Evolutionary conservation across 2,888 invertebrate genomes (phyloP).

Genomic region (Patella ulyssiponensis): DNA sequence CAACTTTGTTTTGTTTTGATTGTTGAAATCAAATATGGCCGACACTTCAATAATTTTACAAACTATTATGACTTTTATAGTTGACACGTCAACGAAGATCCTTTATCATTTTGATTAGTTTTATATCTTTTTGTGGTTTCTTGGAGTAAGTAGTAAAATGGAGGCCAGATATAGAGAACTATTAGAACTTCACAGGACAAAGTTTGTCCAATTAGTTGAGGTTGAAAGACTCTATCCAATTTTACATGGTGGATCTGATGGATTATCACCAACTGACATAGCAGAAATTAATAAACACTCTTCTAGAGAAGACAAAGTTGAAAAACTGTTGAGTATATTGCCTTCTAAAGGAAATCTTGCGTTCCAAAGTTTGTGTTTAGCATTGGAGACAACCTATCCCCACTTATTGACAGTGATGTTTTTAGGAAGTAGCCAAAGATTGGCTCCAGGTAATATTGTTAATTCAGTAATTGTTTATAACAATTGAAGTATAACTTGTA

Average conservation of each 20-base stretch:
- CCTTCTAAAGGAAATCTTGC: constrained; percentile 54
- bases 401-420: constrained; percentile 62
- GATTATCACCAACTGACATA: constrained; percentile 51
- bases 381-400: constrained; percentile 58
- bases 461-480: constrained; percentile 23
- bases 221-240: constrained; percentile 53
- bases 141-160: constrained; percentile 33
- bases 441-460: constrained; percentile 30
- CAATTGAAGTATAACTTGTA: too few species aligned
- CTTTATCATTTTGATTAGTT: not conserved
- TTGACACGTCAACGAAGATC: not conserved
- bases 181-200: constrained; percentile 54
- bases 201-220: constrained; percentile 52
- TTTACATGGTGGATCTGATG: constrained; percentile 52
- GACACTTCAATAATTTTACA: not conserved
- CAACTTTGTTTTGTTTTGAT: constrained; percentile 5
- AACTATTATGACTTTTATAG: not conserved
- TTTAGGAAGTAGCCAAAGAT: constrained; percentile 43
- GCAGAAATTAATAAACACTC: constrained; percentile 53
- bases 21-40: constrained; percentile 3
- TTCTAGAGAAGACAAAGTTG: constrained; percentile 52
- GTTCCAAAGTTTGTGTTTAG: constrained; percentile 53
- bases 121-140: not conserved
- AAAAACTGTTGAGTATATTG: constrained; percentile 58
- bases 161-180: constrained; percentile 60